A percentile compares a stretch with the other conserved stretches of the same genome.
Evolutionary conservation across 2,113 vertebrate species (phyloP).

Genomic region (Pleuronectes platessa): DNA sequence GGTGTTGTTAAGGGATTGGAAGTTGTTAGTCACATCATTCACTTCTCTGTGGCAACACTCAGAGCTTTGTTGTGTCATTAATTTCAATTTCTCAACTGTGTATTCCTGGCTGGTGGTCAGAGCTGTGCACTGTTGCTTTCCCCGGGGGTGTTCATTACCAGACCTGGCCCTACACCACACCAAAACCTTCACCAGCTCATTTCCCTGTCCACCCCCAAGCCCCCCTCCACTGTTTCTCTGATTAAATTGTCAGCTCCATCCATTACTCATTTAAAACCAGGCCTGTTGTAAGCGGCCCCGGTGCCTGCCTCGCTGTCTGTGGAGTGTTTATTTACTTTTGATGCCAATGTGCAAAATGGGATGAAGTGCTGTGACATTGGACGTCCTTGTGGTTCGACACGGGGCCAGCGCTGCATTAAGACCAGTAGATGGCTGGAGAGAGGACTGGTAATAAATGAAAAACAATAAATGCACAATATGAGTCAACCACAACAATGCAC

Average conservation of each 20-base stretch:
- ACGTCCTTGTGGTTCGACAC: conserved; percentile 60
- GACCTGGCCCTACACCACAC: conserved; percentile 56
- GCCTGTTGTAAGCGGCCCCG: conserved; percentile 52
- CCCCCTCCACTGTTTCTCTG: conserved; percentile 15
- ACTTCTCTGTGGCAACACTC: conserved; percentile 28
- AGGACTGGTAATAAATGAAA: conserved; percentile 1
- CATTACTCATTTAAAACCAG: conserved; percentile 71
- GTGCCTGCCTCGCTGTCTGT: conserved; percentile 48
- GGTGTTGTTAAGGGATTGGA: conserved; percentile 23
- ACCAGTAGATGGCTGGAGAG: conserved; percentile 16
- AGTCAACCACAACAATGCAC: conserved; percentile 11
- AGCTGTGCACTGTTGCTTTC: conserved; percentile 30
- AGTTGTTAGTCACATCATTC: conserved; percentile 32
- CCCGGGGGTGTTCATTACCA: conserved; percentile 63
- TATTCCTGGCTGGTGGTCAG: conserved; percentile 5
- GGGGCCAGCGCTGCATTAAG: conserved; percentile 32
- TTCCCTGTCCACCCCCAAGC: not conserved
- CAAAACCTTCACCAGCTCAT: conserved; percentile 46
- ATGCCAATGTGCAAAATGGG: conserved; percentile 55
- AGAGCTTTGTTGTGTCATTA: conserved; percentile 53
- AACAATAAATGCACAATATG: not conserved
- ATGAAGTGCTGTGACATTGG: conserved; percentile 64
- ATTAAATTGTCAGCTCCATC: conserved; percentile 61
- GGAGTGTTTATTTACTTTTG: conserved; percentile 71
- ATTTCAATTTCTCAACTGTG: conserved; percentile 37